Evolutionary conservation across 1,140 invertebrate species (phyloP), one percentile per base, ranked within the genome.

Genomic region (Uloborus diversus): DNA sequence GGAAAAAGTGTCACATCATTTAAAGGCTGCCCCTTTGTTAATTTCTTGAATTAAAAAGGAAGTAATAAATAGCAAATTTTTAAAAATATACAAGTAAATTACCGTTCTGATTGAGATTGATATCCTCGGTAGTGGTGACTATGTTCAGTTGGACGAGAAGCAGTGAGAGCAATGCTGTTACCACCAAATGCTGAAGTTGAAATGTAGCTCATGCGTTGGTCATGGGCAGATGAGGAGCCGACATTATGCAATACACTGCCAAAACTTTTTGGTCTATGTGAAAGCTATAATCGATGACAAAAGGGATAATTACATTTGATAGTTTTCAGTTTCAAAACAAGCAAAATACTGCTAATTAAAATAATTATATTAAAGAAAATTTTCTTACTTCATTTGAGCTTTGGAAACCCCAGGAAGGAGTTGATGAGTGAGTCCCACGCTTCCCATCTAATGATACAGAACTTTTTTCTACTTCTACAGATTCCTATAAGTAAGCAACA

Each of bases 391-490:
- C 69, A 32, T 20, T 7, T 47, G 69, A 14, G 20, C 20, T 17
- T n/a, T 59, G 69, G 49, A 61, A 61, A 47, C 61, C 65, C 71
- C 71, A 64, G 23, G n/a, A n/a, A n/a, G n/a, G 32, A 37, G 28
- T 65, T 33, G 9, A 33, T 17, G 13, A 20, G 20, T 68, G 51
- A 78, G 23, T 28, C 42, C 62, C 47, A 28, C 37, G 17, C 28
- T 61, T 61, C 14, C 69, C 64, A 20, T 68, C 51, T 33, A 61
- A 32, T 7, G 61, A 66, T 49, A 11, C 25, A 27, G 32, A 11
- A 20, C 53, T 17, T 61, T 69, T 68, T 69, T 68, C 76, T 20
- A 79, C n/a, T 49, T 79, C 64, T 27, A 56, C 57, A 30, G 27
- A 56, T 9, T 79, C 64, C 65, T 79, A 49, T 4, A 9, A 25